Percentiles rank a stretch among this genome's conserved stretches.
Conservation (phyloP, 2,888 invertebrate species). For the Eucera pruinosa region DNA sequence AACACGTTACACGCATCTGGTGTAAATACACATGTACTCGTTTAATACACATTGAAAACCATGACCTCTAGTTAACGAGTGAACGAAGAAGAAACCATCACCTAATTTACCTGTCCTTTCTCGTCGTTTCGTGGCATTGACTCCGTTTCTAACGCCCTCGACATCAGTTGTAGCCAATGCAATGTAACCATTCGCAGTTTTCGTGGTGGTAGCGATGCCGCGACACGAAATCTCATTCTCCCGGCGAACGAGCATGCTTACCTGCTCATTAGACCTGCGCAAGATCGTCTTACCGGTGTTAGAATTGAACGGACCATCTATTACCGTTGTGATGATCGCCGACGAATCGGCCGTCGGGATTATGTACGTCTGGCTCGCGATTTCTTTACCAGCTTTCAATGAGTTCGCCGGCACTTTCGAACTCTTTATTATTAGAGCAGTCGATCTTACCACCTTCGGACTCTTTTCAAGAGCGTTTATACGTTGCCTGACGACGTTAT, state of each 20-base stretch:
- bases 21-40: too few species aligned
- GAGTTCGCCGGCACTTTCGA: constrained; percentile 75
- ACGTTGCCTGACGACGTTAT: constrained; percentile 80
- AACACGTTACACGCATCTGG: too few species aligned
- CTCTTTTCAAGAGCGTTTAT: constrained; percentile 81
- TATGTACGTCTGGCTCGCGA: constrained; percentile 52
- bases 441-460: constrained; percentile 81
- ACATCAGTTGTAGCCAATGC: constrained; percentile 34
- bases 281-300: constrained; percentile 40
- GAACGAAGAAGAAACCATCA: constrained; percentile 23
- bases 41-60: too few species aligned
- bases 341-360: constrained; percentile 31
- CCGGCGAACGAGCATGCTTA: constrained; percentile 60
- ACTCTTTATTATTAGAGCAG: constrained; percentile 82
- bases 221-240: constrained; percentile 32
- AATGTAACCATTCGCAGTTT: constrained; percentile 66
- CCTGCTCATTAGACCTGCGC: constrained; percentile 56
- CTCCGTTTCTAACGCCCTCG: constrained; percentile 67
- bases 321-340: constrained; percentile 51
- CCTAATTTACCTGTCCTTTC: constrained; percentile 62
- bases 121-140: constrained; percentile 55
- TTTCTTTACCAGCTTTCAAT: constrained; percentile 29
- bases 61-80: neutral
- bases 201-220: constrained; percentile 25
- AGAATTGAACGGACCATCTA: constrained; percentile 38